Base-by-base conservation (phyloP, 1,140 invertebrate genomes). In the Macrocentrus cingulum region DNA sequence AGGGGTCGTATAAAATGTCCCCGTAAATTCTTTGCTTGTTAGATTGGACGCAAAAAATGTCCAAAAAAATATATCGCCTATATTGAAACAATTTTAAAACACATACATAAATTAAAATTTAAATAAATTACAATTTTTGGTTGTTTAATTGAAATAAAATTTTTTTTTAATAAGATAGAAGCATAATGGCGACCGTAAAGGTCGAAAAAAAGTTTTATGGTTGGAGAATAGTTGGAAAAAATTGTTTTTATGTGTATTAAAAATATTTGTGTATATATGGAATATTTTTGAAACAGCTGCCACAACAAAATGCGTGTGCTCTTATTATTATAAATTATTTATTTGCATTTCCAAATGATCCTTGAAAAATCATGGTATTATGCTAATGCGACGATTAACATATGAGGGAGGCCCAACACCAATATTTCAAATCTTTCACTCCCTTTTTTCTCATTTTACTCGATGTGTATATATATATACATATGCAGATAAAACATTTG, bases 291-390 rank as follows among this genome's bases (percentile, higher is more conserved):
- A 55, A 32, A 19, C 50, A 34, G 44, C 58, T 63, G 61, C 61
- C 61, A 63, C 51, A 63, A 56, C 61, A 60, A 37, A 51, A 53
- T 53, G 56, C 59, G 66, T 63, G 63, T 64, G 66, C 65, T 68
- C 65, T 71, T 72, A 75, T 76, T 75, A 71, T 79, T 77, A 78
- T 76, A 79, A 79, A 80, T 80, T 79, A 78, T 79, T 79, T 80
- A 79, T 80, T 79, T 80, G 75, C 70, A 71, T 79, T 77, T 78
- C 69, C 67, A 79, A 80, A 77, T 77, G 77, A 77, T 76, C 65
- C 73, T 71, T 77, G 77, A 80, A 76, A 77, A 80, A 80, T 80
- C 76, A 76, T 71, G 63, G 71, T 77, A 78, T 79, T 79, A 80
- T 80, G 78, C 73, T 79, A 80, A 80, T 79, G 60, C 63, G 52